Evolutionary conservation across 1,140 invertebrate species (phyloP), one percentile per base, ranked within the genome.

Genomic region (Whitmania pigra): DNA sequence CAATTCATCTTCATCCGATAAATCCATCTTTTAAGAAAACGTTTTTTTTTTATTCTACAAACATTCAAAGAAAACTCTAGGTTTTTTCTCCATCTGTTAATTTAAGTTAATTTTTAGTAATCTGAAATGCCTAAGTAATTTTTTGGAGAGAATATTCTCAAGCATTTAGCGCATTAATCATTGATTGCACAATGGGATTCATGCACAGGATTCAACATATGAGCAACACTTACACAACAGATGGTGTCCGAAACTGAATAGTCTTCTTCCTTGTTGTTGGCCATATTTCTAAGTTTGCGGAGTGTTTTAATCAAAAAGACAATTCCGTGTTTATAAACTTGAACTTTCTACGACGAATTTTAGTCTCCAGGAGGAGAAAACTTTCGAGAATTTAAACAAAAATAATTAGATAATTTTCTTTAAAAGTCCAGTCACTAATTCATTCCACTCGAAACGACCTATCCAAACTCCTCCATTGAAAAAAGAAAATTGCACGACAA

Each of bases 201-300:
- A 49, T 63, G 0, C 11, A n/a, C 20, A 25, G 18, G 2, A 63
- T 3, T 0, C n/a, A 63, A 63, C 22, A 63, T 7, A 13, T 25
- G 29, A 63, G 18, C 18, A 3, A 67, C 40, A 67, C 71, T 67
- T 53, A 72, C 71, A 31, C 71, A 72, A 31, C 71, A 72, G 63
- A 72, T 72, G n/a, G 71, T 72, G 36, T 72, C 71, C 31, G 71
- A 67, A 27, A 72, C 71, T 25, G 71, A 72, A 31, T 72, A 72
- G 53, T 72, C 71, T 49, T 72, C 71, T 43, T 72, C 71, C 67
- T 72, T 72, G 18, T 36, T 72, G 60, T 49, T 53, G 22, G 71
- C 49, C 67, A 43, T 53, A 49, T 15, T 49, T 22, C 40, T 57
- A n/a, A n/a, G n/a, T n/a, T n/a, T n/a, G n/a, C n/a, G n/a, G n/a